Conservation (phyloP, 2,888 invertebrate species). For the Apamea sordens region DNA sequence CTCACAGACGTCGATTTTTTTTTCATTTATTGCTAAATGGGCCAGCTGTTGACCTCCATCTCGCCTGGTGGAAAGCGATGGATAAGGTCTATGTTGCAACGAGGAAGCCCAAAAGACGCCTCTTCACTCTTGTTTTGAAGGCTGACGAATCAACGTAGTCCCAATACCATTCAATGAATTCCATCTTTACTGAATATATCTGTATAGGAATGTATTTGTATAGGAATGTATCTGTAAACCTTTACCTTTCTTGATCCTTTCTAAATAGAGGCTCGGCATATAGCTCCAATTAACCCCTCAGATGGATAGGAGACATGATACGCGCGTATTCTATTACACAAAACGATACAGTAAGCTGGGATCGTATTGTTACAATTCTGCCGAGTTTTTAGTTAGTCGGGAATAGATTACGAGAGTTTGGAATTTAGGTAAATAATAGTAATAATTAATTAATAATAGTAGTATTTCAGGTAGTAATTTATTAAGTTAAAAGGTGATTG, state of each 20-base stretch:
- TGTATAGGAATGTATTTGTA: background rate
- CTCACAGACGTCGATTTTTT: background rate
- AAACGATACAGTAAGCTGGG: constrained; percentile 14
- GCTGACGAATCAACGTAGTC: background rate
- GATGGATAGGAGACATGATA: constrained; percentile 36
- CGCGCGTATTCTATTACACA: constrained; percentile 42
- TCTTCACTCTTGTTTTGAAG: too few species aligned
- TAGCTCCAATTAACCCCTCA: constrained; percentile 42
- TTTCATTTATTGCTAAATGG: too few species aligned
- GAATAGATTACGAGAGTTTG: constrained; percentile 14
- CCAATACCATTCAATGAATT: background rate
- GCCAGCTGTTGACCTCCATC: too few species aligned
- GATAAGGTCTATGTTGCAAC: too few species aligned
- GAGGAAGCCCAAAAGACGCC: too few species aligned
- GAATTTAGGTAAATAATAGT: constrained; percentile 14
- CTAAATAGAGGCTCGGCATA: constrained; percentile 27
- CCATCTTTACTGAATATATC: constrained; percentile 5
- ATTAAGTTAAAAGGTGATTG: constrained; percentile 21
- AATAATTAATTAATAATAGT: too few species aligned
- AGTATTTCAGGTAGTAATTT: background rate
- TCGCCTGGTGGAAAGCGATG: too few species aligned
- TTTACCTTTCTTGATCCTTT: constrained; percentile 34
- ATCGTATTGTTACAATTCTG: constrained; percentile 7
- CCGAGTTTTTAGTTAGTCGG: constrained; percentile 1
- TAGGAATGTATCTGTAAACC: background rate